Evolutionary conservation across 2,888 invertebrate species (phyloP), one percentile per base, ranked within the genome.

Genomic region (Platynereis dumerilii): DNA sequence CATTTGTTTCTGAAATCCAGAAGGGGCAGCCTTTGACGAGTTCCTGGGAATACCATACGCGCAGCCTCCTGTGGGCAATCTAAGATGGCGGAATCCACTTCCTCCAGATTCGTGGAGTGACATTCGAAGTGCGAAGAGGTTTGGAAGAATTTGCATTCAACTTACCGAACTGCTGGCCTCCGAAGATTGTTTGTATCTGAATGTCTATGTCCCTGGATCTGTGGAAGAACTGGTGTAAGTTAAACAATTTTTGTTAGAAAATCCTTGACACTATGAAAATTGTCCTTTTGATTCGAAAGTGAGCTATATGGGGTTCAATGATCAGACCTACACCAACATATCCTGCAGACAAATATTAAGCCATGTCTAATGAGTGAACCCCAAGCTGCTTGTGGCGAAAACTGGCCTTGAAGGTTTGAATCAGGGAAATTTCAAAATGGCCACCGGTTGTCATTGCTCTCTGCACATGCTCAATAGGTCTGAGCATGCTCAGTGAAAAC

Each of bases 61-160:
- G 5, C 74, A 73, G 63, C 82, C 70, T 90, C 92, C 66, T 90
- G 91, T 64, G 90, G 93, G 84, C 3, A 71, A 76, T 2, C 72
- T 77, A 27, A 69, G 82, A 44, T 84, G 79, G 67, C 74, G 73
- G 65, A 76, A 75, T 54, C 80, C 83, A 0, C 57, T 69, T 39
- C 82, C 76, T 2, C 68, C 66, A 3, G 78, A 78, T 45, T 72
- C 74, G 0, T 81, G 80, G 81, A 52, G 60, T 3, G 80, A 74
- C 87, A 77, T 95, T 92, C 22, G 56, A 15, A 55, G 70, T 52
- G 66, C 64, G 26, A 70, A 63, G 7, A 20, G 56, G 22, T 67
- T 34, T 52, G 53, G 65, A 7, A 15, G 3, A 5, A 61, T 58
- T 29, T 70, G 72, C 39, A 62, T 54, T 7, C 68, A 68, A n/a